phyloP scores from a whole-genome alignment of 2,113 vertebrate genomes.

The Thalassoma bifasciatum region DNA sequence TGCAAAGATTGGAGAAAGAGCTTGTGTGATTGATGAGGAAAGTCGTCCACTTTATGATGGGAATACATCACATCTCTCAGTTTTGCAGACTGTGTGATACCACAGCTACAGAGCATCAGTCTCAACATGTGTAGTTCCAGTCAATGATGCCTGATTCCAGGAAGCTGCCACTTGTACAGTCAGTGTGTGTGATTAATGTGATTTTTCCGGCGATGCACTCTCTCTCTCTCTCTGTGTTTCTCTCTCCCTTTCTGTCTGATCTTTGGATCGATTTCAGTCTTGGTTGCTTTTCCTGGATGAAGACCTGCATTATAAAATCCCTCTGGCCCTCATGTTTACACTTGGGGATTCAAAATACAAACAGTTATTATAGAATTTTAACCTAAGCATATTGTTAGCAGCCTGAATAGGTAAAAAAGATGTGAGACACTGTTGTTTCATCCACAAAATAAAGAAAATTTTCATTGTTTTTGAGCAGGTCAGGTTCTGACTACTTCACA shows the following conservation, averaged over 20 bases:
- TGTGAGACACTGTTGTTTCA: too few species aligned
- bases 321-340: not conserved
- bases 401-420: too few species aligned
- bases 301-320: conserved; percentile 23
- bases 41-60: not conserved
- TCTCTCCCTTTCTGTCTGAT: not conserved
- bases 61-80: conserved; percentile 34
- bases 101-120: not conserved
- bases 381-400: not conserved
- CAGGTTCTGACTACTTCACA: too few species aligned
- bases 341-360: too few species aligned
- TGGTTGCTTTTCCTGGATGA: conserved; percentile 30
- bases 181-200: conserved; percentile 22
- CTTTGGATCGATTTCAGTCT: conserved; percentile 50
- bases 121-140: conserved; percentile 3
- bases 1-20: conserved; percentile 50
- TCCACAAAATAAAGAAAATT: too few species aligned
- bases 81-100: not conserved
- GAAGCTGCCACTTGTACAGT: conserved; percentile 33
- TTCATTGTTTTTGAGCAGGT: too few species aligned
- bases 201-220: conserved; percentile 10
- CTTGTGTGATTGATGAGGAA: not conserved
- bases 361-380: conserved; percentile 6
- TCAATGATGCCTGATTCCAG: conserved; percentile 23
- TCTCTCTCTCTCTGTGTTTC: not conserved